Evolutionary conservation across 2,797 vertebrate genomes (phyloP), one percentile per base, ranked within the genome.

Genomic region (Centropyge bicolor): DNA sequence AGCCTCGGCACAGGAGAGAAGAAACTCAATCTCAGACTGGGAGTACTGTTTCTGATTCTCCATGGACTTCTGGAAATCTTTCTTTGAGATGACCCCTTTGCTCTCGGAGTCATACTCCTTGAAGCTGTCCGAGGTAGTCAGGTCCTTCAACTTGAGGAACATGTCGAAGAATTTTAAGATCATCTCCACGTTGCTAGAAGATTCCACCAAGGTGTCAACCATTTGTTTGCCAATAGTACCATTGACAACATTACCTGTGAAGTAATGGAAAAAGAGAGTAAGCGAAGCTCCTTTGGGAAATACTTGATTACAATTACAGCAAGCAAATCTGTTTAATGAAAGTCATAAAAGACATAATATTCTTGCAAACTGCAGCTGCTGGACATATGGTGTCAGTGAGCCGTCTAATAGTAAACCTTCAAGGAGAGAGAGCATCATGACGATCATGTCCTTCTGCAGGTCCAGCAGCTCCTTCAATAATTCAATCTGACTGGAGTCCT

Each of bases 111-210:
- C 98, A 35, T 97, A 96, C 73, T 98, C 98, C 89, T 97, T 98
- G 91, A 99, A 99, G 92, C 96, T 96, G 78, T 99, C 98, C 1
- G 98, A 99, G 66, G 96, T 97, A 36, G 98, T 99, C 87, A 99
- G 94, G 88, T 99, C 98, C 92, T 99, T 99, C 89, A 99, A 91
- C 92, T 99, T 99, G 81, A 99, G 97, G 92, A 99, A 99, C 98
- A 99, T 99, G 92, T 99, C 98, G 54, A 99, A 99, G 93, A 99
- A 99, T 89, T 99, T 99, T 52, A 99, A 95, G 89, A 99, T 99
- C 98, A 99, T 98, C 94, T 99, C 98, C 85, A 99, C 97, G 45
- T 99, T 99, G 93, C 96, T 97, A 24, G 98, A 99, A 36, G 98
- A 99, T 70, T 99, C 98, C 83, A 99, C 97, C 83, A 99, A 95